Evolutionary conservation across 2,888 invertebrate genomes (phyloP).

Genomic region (Andrena minutula): DNA sequence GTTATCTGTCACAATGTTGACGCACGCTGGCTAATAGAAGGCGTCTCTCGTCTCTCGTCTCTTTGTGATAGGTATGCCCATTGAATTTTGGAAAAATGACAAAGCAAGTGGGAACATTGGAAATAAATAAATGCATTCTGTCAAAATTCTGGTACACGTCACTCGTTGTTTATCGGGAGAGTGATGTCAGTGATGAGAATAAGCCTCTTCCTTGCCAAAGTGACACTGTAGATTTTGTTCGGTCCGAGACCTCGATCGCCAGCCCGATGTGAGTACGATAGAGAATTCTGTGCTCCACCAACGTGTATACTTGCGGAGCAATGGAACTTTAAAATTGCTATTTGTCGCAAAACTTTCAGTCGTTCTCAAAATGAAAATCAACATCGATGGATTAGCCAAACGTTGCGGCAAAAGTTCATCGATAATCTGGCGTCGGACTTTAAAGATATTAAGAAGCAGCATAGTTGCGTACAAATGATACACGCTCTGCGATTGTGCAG

Average conservation of each 20-base stretch:
- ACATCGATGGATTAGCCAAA: conserved; percentile 74
- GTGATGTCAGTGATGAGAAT: conserved; percentile 58
- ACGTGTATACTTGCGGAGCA: no score
- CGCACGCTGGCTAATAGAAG: conserved; percentile 2
- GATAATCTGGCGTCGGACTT: conserved; percentile 50
- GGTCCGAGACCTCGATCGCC: conserved; percentile 43
- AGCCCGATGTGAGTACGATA: conserved; percentile 54
- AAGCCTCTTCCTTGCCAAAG: conserved; percentile 36
- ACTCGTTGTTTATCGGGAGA: conserved; percentile 65
- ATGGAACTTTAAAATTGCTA: not conserved
- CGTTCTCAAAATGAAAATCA: conserved; percentile 55
- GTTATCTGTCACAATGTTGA: conserved; percentile 30
- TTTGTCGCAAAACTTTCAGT: conserved; percentile 37
- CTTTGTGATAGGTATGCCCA: conserved; percentile 14
- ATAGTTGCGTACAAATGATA: conserved; percentile 63
- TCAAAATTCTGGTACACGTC: conserved; percentile 82
- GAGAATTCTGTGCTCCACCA: not conserved
- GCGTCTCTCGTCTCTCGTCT: conserved; percentile 3
- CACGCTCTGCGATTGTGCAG: conserved; percentile 51
- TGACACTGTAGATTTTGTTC: conserved; percentile 30
- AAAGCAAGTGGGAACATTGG: conserved; percentile 60
- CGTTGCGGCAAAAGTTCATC: conserved; percentile 67
- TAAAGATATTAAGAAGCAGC: conserved; percentile 61
- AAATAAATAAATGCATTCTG: conserved; percentile 75
- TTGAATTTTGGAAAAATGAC: conserved; percentile 69